Evolutionary conservation across 2,113 vertebrate genomes (phyloP).

Genomic region (Nettapus auritus): DNA sequence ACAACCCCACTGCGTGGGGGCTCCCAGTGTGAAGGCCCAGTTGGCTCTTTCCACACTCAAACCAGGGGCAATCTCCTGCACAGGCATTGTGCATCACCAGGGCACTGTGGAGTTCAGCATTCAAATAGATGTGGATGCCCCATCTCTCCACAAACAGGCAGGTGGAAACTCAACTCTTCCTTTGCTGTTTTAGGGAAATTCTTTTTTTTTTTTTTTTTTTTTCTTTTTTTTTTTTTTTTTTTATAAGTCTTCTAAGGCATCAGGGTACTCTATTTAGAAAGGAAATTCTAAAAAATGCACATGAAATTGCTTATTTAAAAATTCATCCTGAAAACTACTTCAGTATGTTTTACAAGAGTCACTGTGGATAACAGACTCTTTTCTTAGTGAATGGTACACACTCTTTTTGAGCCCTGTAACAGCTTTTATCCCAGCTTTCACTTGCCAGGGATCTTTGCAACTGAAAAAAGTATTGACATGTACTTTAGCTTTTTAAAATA

Average conservation of each 20-base stretch:
- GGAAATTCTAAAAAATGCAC: background rate
- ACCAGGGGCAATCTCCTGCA: accelerated
- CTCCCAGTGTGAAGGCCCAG: background rate
- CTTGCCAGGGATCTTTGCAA: background rate
- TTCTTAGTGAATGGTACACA: background rate
- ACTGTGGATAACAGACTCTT: background rate
- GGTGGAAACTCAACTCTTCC: background rate
- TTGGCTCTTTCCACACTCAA: background rate
- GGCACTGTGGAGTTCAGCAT: background rate
- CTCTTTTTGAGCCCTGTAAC: background rate
- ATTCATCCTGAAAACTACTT: background rate
- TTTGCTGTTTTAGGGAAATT: background rate
- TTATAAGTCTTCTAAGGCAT: background rate
- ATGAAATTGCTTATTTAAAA: background rate
- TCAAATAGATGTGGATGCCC: background rate
- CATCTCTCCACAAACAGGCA: background rate
- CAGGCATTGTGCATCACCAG: background rate
- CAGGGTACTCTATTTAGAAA: background rate
- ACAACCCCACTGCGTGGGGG: background rate
- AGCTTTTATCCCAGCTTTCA: background rate
- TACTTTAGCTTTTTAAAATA: background rate
- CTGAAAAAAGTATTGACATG: background rate
- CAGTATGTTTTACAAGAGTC: background rate
- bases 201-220: background rate
- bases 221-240: background rate